Evolutionary conservation across 2,888 invertebrate genomes (phyloP).

Genomic region (Scrobipalpa atriplicella): DNA sequence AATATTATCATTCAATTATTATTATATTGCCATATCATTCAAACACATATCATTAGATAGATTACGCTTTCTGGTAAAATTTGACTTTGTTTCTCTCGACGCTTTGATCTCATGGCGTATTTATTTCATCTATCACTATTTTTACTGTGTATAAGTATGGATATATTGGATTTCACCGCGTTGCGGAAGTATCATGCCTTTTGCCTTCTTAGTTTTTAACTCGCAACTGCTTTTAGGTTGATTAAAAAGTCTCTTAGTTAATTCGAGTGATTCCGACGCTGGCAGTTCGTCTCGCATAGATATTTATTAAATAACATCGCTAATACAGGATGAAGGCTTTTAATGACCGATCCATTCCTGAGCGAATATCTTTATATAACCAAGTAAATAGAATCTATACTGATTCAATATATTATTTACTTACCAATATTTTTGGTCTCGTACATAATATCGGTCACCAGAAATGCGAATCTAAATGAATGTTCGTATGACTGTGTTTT

Average conservation of each 20-base stretch:
- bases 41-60: constrained; percentile 22
- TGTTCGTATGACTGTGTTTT: constrained; percentile 9
- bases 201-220: constrained; percentile 26
- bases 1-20: no score
- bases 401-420: neutral
- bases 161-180: constrained; percentile 9
- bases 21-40: constrained; percentile 19
- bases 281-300: constrained; percentile 34
- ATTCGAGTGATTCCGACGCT: constrained; percentile 25
- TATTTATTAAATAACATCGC: constrained; percentile 16
- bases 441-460: neutral
- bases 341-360: neutral
- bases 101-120: constrained; percentile 40
- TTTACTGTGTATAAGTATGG: neutral
- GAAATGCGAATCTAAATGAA: constrained; percentile 3
- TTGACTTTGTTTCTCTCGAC: constrained; percentile 29
- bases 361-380: neutral
- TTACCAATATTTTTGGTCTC: neutral
- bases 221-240: constrained; percentile 42
- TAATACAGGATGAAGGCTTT: neutral
- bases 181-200: constrained; percentile 22
- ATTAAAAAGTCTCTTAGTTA: constrained; percentile 36
- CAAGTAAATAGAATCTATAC: neutral
- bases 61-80: neutral
- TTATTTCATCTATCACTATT: constrained; percentile 4